Percentiles rank a stretch among this genome's conserved stretches.
phyloP scores from a whole-genome alignment of 2,888 invertebrate species.

The Xanthorhoe designata region DNA sequence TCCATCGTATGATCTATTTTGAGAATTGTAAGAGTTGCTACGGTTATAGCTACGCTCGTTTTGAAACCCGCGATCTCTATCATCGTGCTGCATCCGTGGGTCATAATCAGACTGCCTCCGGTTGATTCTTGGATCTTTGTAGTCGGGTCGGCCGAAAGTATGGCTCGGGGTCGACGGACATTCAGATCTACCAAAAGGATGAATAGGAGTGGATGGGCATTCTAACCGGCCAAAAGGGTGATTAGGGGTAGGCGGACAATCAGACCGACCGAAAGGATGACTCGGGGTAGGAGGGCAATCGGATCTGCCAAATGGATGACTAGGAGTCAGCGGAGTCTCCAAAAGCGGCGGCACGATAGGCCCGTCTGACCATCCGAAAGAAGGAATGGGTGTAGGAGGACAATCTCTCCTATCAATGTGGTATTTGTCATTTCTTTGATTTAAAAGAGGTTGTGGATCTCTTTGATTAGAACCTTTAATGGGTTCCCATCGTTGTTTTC shows the following conservation, averaged over 20 bases:
- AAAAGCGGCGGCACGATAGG: constrained; percentile 57
- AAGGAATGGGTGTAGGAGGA: constrained; percentile 52
- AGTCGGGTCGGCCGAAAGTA: constrained; percentile 51
- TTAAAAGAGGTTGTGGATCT: constrained; percentile 34
- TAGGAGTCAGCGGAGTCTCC: constrained; percentile 60
- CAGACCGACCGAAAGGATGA: constrained; percentile 59
- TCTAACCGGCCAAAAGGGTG: constrained; percentile 63
- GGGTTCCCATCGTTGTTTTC: constrained; percentile 36
- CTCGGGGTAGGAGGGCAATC: constrained; percentile 57
- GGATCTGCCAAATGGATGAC: constrained; percentile 59
- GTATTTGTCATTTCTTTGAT: constrained; percentile 49
- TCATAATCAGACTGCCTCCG: constrained; percentile 61
- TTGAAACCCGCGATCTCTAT: constrained; percentile 56
- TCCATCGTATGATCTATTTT: constrained; percentile 46
- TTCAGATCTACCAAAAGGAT: constrained; percentile 49
- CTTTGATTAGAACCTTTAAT: constrained; percentile 22
- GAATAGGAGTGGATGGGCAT: constrained; percentile 51
- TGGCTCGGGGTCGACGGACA: constrained; percentile 55
- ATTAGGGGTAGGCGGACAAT: constrained; percentile 62
- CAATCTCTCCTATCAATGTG: constrained; percentile 52
- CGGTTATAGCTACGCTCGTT: constrained; percentile 53
- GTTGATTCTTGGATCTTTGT: constrained; percentile 67
- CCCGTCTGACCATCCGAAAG: constrained; percentile 58
- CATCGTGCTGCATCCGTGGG: constrained; percentile 51
- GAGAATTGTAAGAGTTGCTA: constrained; percentile 48